phyloP scores from a whole-genome alignment of 2,797 vertebrate genomes.

The Phaenicophaeus curvirostris region DNA sequence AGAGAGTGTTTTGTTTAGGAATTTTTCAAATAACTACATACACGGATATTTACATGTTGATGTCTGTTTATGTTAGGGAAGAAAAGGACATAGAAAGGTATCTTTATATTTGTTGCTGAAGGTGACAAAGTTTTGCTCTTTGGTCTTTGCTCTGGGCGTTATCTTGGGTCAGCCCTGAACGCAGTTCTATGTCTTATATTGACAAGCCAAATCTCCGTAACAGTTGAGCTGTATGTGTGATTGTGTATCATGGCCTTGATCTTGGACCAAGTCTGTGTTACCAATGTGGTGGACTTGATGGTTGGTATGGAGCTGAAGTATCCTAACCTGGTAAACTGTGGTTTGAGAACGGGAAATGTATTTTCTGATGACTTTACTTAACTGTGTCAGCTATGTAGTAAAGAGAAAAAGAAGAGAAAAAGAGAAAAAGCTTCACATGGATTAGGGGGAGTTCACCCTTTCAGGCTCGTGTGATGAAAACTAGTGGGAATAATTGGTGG shows the following conservation, averaged over 20 bases:
- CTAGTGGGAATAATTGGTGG: slow-evolving; percentile 1
- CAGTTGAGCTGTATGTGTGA: not conserved
- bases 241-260: not conserved
- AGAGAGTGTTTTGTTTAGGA: slow-evolving; percentile 26
- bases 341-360: not conserved
- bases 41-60: not conserved
- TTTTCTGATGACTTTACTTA: not conserved
- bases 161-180: not conserved
- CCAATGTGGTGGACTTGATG: not conserved
- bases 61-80: not conserved
- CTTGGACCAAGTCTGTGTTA: not conserved
- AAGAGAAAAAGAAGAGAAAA: slow-evolving; percentile 9
- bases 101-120: not conserved
- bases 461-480: not conserved
- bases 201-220: not conserved
- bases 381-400: not conserved
- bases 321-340: not conserved
- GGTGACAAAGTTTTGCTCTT: not conserved
- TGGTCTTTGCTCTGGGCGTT: not conserved
- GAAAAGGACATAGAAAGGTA: not conserved
- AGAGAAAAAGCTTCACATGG: not conserved
- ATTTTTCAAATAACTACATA: not conserved
- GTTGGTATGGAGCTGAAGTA: not conserved
- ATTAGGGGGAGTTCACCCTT: not conserved
- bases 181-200: not conserved